A percentile compares a stretch with the other conserved stretches of the same genome.
Conservation (phyloP, 2,888 invertebrate genomes). For the Nysson spinosus region DNA sequence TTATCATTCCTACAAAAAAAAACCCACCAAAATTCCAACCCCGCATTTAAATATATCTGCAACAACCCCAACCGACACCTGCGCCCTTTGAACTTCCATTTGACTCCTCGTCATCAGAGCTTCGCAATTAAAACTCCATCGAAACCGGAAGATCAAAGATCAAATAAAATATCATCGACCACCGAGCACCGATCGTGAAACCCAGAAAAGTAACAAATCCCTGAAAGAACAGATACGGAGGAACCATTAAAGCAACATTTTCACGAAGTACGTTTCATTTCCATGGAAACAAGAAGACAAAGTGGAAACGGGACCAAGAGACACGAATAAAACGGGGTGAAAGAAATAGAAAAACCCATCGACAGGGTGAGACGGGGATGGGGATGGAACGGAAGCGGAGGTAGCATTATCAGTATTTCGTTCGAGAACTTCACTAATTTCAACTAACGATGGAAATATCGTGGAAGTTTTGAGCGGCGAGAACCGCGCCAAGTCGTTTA, state of each 20-base stretch:
- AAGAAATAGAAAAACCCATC: background rate
- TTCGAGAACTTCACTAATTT: constrained; percentile 58
- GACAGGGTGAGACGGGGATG: background rate
- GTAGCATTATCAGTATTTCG: constrained; percentile 55
- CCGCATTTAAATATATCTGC: too few species aligned
- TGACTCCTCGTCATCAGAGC: too few species aligned
- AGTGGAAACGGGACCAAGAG: background rate
- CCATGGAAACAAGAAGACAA: background rate
- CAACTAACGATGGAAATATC: constrained; percentile 60
- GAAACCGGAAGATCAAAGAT: too few species aligned
- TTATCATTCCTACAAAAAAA: too few species aligned
- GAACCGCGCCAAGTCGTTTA: constrained; percentile 51
- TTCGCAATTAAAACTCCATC: too few species aligned
- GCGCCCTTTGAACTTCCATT: too few species aligned
- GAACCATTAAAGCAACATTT: background rate
- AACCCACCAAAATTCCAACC: too few species aligned
- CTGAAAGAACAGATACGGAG: background rate
- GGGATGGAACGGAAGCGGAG: constrained; percentile 29
- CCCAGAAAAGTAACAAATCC: too few species aligned
- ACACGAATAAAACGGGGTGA: background rate
- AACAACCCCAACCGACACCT: too few species aligned
- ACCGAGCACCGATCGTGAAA: too few species aligned
- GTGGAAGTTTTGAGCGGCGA: constrained; percentile 54
- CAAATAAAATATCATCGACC: too few species aligned
- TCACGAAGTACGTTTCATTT: too few species aligned